Percentiles rank a stretch among this genome's conserved stretches.
phyloP scores from a whole-genome alignment of 2,797 vertebrate genomes.

The Silurus lanzhouensis region DNA sequence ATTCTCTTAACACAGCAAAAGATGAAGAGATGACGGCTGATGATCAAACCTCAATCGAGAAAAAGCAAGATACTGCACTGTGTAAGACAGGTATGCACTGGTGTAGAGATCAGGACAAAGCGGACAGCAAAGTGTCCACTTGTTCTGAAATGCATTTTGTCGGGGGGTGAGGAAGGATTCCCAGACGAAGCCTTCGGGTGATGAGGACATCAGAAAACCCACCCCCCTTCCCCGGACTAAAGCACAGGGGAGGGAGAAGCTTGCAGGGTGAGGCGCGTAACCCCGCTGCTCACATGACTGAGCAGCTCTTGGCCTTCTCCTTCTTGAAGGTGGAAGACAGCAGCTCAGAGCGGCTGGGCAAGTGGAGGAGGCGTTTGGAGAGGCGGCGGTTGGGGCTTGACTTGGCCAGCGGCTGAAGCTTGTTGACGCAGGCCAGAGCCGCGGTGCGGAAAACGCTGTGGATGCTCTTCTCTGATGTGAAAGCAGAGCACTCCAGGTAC shows the following conservation, averaged over 20 bases:
- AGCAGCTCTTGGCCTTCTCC: conserved; percentile 95
- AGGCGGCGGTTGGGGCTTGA: conserved; percentile 86
- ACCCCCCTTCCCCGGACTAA: conserved; percentile 75
- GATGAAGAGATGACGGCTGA: conserved; percentile 60
- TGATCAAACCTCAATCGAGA: conserved; percentile 64
- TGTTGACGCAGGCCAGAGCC: conserved; percentile 87
- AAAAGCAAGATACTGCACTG: conserved; percentile 67
- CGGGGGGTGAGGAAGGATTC: conserved; percentile 74
- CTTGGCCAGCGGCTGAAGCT: conserved; percentile 75
- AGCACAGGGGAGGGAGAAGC: conserved; percentile 65
- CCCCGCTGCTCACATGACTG: conserved; percentile 84
- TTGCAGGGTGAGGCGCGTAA: conserved; percentile 29
- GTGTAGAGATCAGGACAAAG: conserved; percentile 75
- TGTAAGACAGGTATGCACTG: conserved; percentile 67
- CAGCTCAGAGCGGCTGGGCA: conserved; percentile 91
- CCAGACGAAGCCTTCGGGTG: conserved; percentile 67
- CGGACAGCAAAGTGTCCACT: conserved; percentile 75
- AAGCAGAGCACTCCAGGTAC: conserved; percentile 93
- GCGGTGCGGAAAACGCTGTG: conserved; percentile 92
- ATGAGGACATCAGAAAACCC: conserved; percentile 72
- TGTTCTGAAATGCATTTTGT: conserved; percentile 73
- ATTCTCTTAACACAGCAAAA: conserved; percentile 66
- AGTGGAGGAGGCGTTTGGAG: conserved; percentile 91
- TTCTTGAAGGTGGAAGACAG: conserved; percentile 93
- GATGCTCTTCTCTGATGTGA: conserved; percentile 95